Evolutionary conservation across 1,140 invertebrate genomes (phyloP).

Genomic region (Leptinotarsa texana): DNA sequence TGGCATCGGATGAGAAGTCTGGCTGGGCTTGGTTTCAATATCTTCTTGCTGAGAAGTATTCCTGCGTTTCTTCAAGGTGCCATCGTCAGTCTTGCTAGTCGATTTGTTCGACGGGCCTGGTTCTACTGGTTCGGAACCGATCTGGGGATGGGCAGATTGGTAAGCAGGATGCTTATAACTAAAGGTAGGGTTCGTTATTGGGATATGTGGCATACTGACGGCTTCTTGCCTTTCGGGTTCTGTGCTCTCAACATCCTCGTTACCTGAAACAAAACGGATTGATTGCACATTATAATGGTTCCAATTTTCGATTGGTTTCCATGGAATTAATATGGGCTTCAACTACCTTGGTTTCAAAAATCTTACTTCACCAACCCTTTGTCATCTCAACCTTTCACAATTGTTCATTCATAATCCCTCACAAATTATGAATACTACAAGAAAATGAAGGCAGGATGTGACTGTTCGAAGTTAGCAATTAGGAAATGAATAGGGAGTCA

Average conservation of each 20-base stretch:
- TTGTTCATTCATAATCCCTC: too few species aligned
- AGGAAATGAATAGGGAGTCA: too few species aligned
- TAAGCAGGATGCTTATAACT: conserved; percentile 74
- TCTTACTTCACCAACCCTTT: too few species aligned
- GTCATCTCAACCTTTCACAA: too few species aligned
- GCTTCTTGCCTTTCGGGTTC: conserved; percentile 57
- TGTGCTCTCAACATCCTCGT: conserved; percentile 43
- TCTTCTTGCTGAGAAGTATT: conserved; percentile 72
- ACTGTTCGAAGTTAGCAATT: too few species aligned
- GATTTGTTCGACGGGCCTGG: background rate
- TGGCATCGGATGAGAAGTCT: conserved; percentile 41
- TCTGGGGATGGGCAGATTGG: conserved; percentile 69
- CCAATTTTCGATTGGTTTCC: background rate
- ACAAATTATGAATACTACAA: too few species aligned
- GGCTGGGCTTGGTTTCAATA: conserved; percentile 51
- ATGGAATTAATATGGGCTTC: background rate
- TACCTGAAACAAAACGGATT: conserved; percentile 28
- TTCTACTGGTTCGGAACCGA: conserved; percentile 16
- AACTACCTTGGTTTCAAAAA: background rate
- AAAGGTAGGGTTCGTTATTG: conserved; percentile 56
- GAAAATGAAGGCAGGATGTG: too few species aligned
- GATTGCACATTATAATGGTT: too few species aligned
- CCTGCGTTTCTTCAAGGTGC: conserved; percentile 69
- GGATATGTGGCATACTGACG: conserved; percentile 62
- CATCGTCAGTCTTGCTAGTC: conserved; percentile 34